Conservation (phyloP, 2,888 invertebrate genomes). For the Limenitis arthemis region DNA sequence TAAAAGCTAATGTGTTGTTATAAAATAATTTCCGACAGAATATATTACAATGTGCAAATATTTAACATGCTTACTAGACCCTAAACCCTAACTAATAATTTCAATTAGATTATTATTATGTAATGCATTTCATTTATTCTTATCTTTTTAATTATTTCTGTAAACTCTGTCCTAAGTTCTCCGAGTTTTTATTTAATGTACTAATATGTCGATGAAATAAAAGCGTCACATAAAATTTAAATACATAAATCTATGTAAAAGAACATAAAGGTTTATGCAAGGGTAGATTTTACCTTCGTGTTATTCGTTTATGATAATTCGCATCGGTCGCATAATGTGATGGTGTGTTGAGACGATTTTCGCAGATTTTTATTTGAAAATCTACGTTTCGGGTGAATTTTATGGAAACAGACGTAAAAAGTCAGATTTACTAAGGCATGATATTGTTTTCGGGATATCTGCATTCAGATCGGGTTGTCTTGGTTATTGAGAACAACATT, state of each 20-base stretch:
- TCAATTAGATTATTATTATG: no score
- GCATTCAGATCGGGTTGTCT: constrained; percentile 9
- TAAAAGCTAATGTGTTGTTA: neutral
- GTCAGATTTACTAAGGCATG: constrained; percentile 16
- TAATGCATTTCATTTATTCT: no score
- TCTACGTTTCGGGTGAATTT: constrained; percentile 44
- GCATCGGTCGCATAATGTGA: constrained; percentile 61
- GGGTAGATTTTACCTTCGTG: constrained; percentile 25
- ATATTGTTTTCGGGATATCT: constrained; percentile 24
- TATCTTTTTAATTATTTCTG: no score
- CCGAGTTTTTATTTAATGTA: neutral
- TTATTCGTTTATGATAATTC: constrained; percentile 63
- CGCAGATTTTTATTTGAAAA: constrained; percentile 49
- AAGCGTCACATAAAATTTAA: constrained; percentile 19
- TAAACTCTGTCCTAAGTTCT: no score
- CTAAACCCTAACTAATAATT: no score
- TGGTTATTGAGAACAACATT: neutral
- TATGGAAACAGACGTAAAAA: constrained; percentile 30
- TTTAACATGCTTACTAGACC: no score
- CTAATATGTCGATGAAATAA: neutral
- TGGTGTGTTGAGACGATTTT: constrained; percentile 44
- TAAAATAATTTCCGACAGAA: no score
- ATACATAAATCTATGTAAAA: constrained; percentile 23
- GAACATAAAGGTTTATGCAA: constrained; percentile 29
- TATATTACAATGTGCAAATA: no score